Evolutionary conservation across 1,140 invertebrate genomes (phyloP).

Genomic region (Lethrus apterus): DNA sequence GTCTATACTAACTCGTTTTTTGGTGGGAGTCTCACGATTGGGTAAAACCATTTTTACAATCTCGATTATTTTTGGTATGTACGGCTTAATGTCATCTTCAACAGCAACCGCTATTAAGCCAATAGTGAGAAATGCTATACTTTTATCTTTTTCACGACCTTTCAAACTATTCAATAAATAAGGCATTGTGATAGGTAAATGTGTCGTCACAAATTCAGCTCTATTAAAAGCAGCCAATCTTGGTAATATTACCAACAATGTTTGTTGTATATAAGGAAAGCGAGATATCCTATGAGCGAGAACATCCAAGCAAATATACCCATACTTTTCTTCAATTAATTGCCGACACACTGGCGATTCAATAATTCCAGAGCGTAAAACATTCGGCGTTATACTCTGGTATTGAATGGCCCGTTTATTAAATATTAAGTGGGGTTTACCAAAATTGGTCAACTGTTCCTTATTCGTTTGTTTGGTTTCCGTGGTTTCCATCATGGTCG

Average conservation of each 20-base stretch:
- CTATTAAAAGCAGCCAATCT: conserved; percentile 88
- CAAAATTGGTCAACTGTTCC: conserved; percentile 20
- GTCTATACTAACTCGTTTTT: conserved; percentile 68
- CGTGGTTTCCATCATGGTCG: conserved; percentile 53
- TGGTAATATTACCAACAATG: conserved; percentile 83
- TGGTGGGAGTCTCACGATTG: conserved; percentile 63
- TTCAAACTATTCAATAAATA: conserved; percentile 71
- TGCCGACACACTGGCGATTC: conserved; percentile 84
- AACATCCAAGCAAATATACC: conserved; percentile 73
- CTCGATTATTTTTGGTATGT: conserved; percentile 81
- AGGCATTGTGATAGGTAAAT: conserved; percentile 67
- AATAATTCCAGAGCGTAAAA: conserved; percentile 50
- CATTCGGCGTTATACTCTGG: conserved; percentile 39
- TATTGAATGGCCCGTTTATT: conserved; percentile 48
- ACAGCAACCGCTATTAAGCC: conserved; percentile 86
- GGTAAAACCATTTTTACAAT: conserved; percentile 75
- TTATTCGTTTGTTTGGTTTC: conserved; percentile 29
- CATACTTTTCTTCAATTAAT: conserved; percentile 77
- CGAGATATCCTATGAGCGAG: conserved; percentile 68
- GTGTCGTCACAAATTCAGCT: conserved; percentile 69
- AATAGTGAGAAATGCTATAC: conserved; percentile 80
- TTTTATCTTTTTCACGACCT: conserved; percentile 73
- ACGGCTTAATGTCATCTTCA: conserved; percentile 68
- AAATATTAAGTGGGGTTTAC: conserved; percentile 19
- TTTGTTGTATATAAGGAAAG: conserved; percentile 78